These are phyloP conservation scores for Tenebrio molitor DNA, from an alignment of 1,140 invertebrate genomes.

Conservation along the genomic window DNA sequence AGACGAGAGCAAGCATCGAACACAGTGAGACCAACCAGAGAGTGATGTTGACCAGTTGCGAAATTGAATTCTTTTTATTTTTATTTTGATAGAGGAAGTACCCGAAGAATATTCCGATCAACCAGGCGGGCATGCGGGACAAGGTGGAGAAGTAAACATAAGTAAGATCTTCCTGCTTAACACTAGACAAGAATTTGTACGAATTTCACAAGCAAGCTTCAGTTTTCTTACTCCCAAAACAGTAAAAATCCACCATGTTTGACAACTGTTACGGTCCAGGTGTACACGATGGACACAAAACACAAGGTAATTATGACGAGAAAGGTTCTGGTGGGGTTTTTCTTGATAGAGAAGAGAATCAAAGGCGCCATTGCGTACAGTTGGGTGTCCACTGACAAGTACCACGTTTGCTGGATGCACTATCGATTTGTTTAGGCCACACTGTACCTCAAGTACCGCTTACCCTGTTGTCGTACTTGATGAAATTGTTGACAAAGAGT, in stretches of 20 bases:
- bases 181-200: too few species aligned
- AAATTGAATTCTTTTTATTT: too few species aligned
- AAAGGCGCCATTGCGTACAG: slow-evolving; percentile 61
- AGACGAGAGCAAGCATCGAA: too few species aligned
- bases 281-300: too few species aligned
- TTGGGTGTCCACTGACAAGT: slow-evolving; percentile 64
- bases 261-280: too few species aligned
- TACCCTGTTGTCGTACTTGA: slow-evolving; percentile 41
- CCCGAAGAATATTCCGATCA: background rate
- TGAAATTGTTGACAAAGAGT: slow-evolving; percentile 49
- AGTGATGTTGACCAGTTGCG: background rate
- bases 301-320: too few species aligned
- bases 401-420: slow-evolving; percentile 64
- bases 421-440: slow-evolving; percentile 37
- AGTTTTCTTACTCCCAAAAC: too few species aligned
- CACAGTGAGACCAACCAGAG: background rate
- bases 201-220: too few species aligned
- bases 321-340: too few species aligned
- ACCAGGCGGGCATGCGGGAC: background rate
- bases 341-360: too few species aligned
- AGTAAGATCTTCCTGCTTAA: too few species aligned
- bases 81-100: background rate
- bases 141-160: background rate
- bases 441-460: slow-evolving; percentile 8
- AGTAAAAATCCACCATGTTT: too few species aligned